phyloP scores from a whole-genome alignment of 2,888 invertebrate species.

The Spilosoma lubricipeda region DNA sequence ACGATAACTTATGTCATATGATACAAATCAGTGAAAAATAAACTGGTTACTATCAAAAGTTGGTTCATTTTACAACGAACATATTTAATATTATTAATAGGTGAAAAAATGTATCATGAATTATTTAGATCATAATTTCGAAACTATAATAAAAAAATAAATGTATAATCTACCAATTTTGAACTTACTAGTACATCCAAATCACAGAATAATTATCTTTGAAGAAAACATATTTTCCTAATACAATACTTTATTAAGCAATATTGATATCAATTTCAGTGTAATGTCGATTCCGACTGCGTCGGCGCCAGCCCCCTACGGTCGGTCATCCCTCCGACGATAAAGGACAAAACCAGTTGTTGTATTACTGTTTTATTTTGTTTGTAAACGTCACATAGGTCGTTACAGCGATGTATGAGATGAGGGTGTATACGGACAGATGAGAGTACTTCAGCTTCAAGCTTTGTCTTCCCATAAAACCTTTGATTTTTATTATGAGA shows the following conservation, averaged over 20 bases:
- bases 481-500: background rate
- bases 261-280: slow-evolving; percentile 52
- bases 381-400: slow-evolving; percentile 56
- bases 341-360: slow-evolving; percentile 56
- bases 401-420: slow-evolving; percentile 31
- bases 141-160: background rate
- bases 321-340: slow-evolving; percentile 60
- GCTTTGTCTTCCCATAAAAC: background rate
- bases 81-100: too few relatives aligned
- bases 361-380: slow-evolving; percentile 67
- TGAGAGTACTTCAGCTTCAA: slow-evolving; percentile 5
- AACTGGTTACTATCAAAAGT: too few relatives aligned
- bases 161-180: slow-evolving; percentile 22
- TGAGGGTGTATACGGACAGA: slow-evolving; percentile 26
- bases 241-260: slow-evolving; percentile 49
- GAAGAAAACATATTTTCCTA: slow-evolving; percentile 37
- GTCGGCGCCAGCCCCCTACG: slow-evolving; percentile 73
- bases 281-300: slow-evolving; percentile 57
- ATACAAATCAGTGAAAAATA: too few relatives aligned
- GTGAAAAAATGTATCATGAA: background rate
- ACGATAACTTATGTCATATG: too few relatives aligned
- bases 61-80: too few relatives aligned
- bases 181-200: slow-evolving; percentile 18
- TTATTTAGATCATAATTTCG: background rate
- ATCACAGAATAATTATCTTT: slow-evolving; percentile 30